These are phyloP conservation scores for Megastigmus dorsalis DNA, from an alignment of 2,888 invertebrate genomes.

Conservation along the genomic window DNA sequence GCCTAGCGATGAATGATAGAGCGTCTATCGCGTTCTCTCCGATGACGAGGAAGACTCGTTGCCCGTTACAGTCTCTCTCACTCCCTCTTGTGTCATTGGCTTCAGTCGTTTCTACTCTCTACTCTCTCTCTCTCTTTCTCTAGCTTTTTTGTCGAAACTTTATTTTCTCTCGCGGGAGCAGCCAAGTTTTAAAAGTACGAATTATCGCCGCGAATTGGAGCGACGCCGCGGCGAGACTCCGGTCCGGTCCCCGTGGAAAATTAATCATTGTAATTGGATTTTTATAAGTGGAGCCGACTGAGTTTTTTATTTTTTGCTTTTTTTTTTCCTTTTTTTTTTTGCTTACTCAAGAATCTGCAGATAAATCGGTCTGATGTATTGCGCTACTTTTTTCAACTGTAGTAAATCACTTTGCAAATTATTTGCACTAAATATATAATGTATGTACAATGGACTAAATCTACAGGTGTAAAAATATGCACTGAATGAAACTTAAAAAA, in stretches of 20 bases:
- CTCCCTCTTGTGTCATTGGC: background rate
- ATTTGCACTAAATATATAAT: too few relatives aligned
- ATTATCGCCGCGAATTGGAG: background rate
- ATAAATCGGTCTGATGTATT: slow-evolving; percentile 10
- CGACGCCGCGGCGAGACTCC: too few relatives aligned
- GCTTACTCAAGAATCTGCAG: too few relatives aligned
- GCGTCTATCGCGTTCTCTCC: background rate
- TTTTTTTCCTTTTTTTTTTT: background rate
- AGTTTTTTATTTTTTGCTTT: background rate
- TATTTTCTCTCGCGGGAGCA: background rate
- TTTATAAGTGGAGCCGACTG: slow-evolving; percentile 12
- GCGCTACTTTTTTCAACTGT: slow-evolving; percentile 1
- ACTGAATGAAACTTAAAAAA: too few relatives aligned
- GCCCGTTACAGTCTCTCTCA: background rate
- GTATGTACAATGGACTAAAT: too few relatives aligned
- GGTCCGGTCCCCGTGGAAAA: background rate
- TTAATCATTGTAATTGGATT: slow-evolving; percentile 26
- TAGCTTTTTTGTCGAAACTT: background rate
- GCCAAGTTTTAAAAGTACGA: background rate
- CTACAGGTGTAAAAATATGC: too few relatives aligned
- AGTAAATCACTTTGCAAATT: slow-evolving; percentile 12
- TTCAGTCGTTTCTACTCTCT: background rate
- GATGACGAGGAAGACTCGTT: background rate
- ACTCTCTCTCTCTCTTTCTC: background rate
- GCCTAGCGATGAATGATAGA: background rate